Conservation (phyloP, 2,113 vertebrate species). For the Ammodytes marinus region DNA sequence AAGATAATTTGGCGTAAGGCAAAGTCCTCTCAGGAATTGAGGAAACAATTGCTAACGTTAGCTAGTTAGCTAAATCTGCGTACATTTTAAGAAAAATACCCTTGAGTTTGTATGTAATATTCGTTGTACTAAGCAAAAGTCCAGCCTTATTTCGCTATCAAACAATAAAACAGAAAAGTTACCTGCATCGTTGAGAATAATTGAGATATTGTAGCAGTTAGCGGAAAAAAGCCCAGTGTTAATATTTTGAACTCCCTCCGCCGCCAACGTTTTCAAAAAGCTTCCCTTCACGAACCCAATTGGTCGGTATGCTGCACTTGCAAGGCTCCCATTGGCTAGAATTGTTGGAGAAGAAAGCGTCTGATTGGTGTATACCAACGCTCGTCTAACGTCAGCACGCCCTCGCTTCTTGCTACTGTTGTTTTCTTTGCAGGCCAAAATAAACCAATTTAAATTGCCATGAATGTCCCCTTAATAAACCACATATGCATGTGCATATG, state of each 20-base stretch:
- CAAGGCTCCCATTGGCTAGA: constrained; percentile 53
- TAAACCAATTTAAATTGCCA: neutral
- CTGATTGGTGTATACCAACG: constrained; percentile 23
- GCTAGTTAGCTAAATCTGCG: neutral
- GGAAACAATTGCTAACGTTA: constrained; percentile 6
- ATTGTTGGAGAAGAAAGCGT: accelerated
- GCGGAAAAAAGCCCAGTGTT: neutral
- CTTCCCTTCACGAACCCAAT: constrained; percentile 2
- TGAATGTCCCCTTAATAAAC: neutral
- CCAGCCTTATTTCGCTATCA: neutral
- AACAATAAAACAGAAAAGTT: neutral
- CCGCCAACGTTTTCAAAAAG: constrained; percentile 80
- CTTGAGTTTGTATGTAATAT: too few relatives aligned
- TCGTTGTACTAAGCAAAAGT: too few relatives aligned
- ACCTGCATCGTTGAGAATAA: constrained; percentile 67
- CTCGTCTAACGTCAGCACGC: neutral
- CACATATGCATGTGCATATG: neutral
- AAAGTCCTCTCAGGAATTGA: neutral
- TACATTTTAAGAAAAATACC: neutral
- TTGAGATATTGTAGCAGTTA: neutral
- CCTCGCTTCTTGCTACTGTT: neutral
- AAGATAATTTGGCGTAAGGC: neutral
- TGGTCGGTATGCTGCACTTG: constrained; percentile 1
- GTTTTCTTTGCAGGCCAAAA: neutral
- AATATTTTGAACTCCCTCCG: neutral